Percentiles rank a stretch among this genome's conserved stretches.
These are phyloP conservation scores for Morus bassanus DNA, from an alignment of 2,797 vertebrate species.

Conservation along the genomic window DNA sequence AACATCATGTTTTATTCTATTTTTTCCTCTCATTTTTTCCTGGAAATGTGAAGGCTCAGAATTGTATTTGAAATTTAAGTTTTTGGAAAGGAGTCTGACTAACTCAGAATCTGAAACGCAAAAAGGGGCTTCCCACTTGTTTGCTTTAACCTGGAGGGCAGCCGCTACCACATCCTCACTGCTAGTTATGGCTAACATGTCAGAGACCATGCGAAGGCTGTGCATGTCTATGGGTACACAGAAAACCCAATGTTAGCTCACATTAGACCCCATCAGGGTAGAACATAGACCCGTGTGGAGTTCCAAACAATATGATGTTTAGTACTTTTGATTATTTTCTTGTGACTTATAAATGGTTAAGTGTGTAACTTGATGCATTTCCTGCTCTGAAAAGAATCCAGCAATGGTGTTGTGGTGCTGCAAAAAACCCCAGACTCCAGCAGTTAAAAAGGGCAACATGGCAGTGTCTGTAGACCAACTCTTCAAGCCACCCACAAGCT, in stretches of 20 bases:
- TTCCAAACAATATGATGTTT: background rate
- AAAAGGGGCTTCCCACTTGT: background rate
- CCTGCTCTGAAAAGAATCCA: background rate
- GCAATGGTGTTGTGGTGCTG: background rate
- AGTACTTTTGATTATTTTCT: background rate
- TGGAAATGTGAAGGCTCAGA: background rate
- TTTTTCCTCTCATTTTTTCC: background rate
- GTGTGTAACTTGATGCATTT: background rate
- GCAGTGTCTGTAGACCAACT: background rate
- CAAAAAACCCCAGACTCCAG: background rate
- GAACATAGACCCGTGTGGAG: rapidly evolving
- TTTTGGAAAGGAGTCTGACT: background rate
- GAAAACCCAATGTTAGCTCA: rapidly evolving
- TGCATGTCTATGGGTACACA: background rate
- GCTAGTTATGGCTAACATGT: rapidly evolving
- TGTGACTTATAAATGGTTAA: background rate
- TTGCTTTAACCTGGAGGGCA: background rate
- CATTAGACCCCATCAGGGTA: background rate
- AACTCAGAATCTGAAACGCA: background rate
- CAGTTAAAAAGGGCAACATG: background rate
- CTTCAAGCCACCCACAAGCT: background rate
- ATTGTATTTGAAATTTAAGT: background rate
- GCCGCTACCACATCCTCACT: background rate
- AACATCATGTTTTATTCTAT: background rate
- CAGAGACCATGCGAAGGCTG: background rate